Evolutionary conservation across 2,888 invertebrate genomes (phyloP), one percentile per base, ranked within the genome.

Genomic region (Belgica antarctica): DNA sequence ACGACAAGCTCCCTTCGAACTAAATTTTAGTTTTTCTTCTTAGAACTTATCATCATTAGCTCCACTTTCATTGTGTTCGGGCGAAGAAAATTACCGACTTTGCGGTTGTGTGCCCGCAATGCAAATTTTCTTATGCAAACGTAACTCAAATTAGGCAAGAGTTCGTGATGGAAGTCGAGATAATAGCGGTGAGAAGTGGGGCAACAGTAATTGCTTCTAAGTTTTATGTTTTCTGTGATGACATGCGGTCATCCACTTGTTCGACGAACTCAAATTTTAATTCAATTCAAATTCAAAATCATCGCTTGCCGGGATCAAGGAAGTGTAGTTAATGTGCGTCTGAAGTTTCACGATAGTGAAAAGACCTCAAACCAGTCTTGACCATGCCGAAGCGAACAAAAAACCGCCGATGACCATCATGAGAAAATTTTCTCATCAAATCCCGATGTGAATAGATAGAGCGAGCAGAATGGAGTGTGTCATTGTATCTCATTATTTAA

Each of bases 291-390:
- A 41, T 41, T 41, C 41, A 41, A 41, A 41, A n/a, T n/a, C n/a
- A n/a, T n/a, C n/a, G n/a, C n/a, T 41, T 41, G 2, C 10, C 8
- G 4, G 41, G 41, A 41, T 15, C 41, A 15, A 41, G 41, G 41
- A 41, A 41, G 41, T 41, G 15, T 5, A 41, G 3, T 41, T 3
- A 41, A 41, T 41, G n/a, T 41, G 2, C 3, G 41, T 41, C 41
- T 41, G 41, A 15, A n/a, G 41, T 10, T 41, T 41, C 3, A 31
- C 31, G 31, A 31, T 31, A 31, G 10, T 31, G 31, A 31, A 10
- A 41, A n/a, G n/a, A n/a, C n/a, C 41, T n/a, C 41, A 41, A 41
- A 41, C 41, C 41, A 41, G 41, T 41, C 41, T 41, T 41, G 41
- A 41, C 41, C 41, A 41, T 10, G n/a, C 3, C 41, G 10, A 5